A percentile compares a stretch with the other conserved stretches of the same genome.
Conservation (phyloP, 1,140 invertebrate genomes). For the Batillaria attramentaria region DNA sequence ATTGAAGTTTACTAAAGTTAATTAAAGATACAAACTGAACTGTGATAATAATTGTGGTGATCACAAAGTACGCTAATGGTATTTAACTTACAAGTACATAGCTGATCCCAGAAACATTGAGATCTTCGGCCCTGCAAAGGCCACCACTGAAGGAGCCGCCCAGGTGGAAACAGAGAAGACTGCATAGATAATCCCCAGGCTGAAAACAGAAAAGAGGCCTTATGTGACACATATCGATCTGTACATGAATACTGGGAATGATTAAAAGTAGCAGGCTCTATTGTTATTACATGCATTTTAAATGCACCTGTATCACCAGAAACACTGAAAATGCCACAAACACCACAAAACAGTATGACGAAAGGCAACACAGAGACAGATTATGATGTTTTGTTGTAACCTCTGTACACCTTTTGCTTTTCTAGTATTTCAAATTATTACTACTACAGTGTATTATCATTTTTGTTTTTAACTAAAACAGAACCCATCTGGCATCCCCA, state of each 20-base stretch:
- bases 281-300: background rate
- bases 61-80: background rate
- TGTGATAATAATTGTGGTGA: background rate
- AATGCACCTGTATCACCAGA: no score
- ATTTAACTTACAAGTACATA: constrained; percentile 64
- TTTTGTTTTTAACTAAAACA: no score
- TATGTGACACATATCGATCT: constrained; percentile 15
- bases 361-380: no score
- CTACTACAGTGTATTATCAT: no score
- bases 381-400: no score
- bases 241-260: background rate
- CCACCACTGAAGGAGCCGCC: constrained; percentile 90
- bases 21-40: background rate
- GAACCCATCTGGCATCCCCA: no score
- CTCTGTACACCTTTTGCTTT: no score
- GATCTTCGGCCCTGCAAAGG: constrained; percentile 84
- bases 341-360: background rate
- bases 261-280: background rate
- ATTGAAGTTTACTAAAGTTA: background rate
- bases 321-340: background rate
- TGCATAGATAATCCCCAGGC: constrained; percentile 90
- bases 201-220: constrained; percentile 50
- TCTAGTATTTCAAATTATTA: no score
- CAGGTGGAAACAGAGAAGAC: constrained; percentile 92
- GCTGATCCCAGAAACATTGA: constrained; percentile 87